Conservation (phyloP, 2,113 vertebrate genomes). For the Prunella himalayana region DNA sequence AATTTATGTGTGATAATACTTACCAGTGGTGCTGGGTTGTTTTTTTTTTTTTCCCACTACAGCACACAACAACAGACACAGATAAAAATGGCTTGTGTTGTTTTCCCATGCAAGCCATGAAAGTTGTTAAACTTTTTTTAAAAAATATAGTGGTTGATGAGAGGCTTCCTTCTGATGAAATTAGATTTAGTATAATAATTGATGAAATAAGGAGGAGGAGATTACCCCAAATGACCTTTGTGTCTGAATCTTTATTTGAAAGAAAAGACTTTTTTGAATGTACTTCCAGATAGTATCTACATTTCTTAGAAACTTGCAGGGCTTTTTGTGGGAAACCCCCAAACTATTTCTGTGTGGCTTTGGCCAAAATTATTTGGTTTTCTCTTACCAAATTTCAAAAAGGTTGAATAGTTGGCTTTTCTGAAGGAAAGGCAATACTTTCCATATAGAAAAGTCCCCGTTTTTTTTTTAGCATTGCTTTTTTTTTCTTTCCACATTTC, state of each 20-base stretch:
- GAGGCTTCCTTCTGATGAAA: not conserved
- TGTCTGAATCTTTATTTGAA: slow-evolving; percentile 12
- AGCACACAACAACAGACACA: not conserved
- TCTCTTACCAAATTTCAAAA: slow-evolving; percentile 53
- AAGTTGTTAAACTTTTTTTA: not conserved
- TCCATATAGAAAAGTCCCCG: not conserved
- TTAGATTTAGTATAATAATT: not conserved
- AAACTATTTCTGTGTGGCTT: slow-evolving; percentile 51
- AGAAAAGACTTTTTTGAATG: not conserved
- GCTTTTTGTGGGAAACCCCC: slow-evolving; percentile 53
- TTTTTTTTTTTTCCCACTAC: not conserved
- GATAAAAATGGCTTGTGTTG: not conserved
- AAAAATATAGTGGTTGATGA: not conserved
- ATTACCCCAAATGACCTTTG: slow-evolving; percentile 31
- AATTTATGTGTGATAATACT: not conserved
- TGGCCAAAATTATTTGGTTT: slow-evolving; percentile 47
- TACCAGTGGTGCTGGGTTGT: not conserved
- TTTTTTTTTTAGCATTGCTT: not conserved
- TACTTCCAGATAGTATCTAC: slow-evolving; percentile 50
- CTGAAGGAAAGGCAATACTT: slow-evolving; percentile 44
- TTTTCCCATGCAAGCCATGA: not conserved
- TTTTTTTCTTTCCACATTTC: not conserved
- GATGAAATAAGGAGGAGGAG: slow-evolving; percentile 4
- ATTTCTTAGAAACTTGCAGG: slow-evolving; percentile 57
- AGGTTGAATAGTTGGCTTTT: slow-evolving; percentile 57